These are phyloP conservation scores for Cyanistes caeruleus DNA, from an alignment of 2,113 vertebrate genomes.

Conservation along the genomic window DNA sequence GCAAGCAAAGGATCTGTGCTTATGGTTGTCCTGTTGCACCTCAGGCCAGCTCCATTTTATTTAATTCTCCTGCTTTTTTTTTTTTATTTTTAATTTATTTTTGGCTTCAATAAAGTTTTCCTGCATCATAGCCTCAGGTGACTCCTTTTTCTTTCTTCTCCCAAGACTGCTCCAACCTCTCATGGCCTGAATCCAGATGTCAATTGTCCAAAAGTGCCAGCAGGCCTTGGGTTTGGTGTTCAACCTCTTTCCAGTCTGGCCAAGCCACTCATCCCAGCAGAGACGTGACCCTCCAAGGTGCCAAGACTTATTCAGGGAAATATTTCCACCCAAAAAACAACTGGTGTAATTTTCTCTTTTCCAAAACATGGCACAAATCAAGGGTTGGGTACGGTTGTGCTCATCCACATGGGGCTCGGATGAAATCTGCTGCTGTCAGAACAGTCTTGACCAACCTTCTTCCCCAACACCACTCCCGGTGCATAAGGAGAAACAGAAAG, in stretches of 20 bases:
- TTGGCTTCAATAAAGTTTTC: background rate
- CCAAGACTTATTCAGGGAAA: background rate
- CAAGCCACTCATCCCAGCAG: background rate
- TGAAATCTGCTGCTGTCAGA: too few species aligned
- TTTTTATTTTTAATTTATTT: too few species aligned
- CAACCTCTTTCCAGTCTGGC: background rate
- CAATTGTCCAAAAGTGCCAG: background rate
- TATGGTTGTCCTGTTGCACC: accelerated
- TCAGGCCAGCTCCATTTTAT: background rate
- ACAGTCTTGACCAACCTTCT: too few species aligned
- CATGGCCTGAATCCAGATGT: accelerated
- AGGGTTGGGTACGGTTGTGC: too few species aligned
- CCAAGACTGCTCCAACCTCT: background rate
- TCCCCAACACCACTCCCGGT: background rate
- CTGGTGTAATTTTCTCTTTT: background rate
- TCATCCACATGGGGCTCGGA: too few species aligned
- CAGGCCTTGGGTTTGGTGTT: background rate
- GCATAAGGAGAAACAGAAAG: background rate
- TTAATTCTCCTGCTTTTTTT: background rate
- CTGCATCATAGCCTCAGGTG: background rate
- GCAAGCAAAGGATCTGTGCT: too few species aligned
- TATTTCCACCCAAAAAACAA: background rate
- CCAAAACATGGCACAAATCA: background rate
- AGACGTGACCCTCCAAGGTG: too few species aligned
- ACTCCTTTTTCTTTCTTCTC: background rate